phyloP scores from a whole-genome alignment of 2,888 invertebrate genomes.

The Nephrotoma appendiculata region DNA sequence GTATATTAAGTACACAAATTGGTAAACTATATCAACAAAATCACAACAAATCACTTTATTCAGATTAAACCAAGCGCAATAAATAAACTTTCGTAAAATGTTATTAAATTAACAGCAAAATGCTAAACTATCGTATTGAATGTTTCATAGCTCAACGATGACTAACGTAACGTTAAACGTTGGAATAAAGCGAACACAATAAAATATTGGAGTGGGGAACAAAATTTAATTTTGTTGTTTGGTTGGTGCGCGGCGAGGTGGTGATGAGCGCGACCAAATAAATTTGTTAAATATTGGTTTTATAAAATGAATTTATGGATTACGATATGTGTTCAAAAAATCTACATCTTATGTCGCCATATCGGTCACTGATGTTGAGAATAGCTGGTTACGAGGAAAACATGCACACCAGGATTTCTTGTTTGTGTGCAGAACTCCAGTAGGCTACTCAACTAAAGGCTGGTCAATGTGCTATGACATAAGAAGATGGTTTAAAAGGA shows the following conservation, averaged over 20 bases:
- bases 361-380: no score
- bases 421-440: no score
- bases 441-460: no score
- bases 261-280: background rate
- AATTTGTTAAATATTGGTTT: background rate
- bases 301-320: no score
- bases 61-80: background rate
- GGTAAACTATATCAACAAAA: background rate
- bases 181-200: background rate
- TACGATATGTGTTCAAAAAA: no score
- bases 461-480: no score
- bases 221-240: background rate
- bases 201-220: background rate
- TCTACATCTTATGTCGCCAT: no score
- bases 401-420: no score
- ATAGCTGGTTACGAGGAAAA: no score
- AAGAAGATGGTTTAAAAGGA: no score
- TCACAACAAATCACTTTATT: background rate
- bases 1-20: background rate
- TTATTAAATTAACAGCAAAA: background rate
- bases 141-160: background rate
- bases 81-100: background rate
- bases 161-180: background rate
- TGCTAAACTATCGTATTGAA: background rate
- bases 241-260: background rate